Evolutionary conservation across 2,888 invertebrate genomes (phyloP).

Genomic region (Lumbricus terrestris): DNA sequence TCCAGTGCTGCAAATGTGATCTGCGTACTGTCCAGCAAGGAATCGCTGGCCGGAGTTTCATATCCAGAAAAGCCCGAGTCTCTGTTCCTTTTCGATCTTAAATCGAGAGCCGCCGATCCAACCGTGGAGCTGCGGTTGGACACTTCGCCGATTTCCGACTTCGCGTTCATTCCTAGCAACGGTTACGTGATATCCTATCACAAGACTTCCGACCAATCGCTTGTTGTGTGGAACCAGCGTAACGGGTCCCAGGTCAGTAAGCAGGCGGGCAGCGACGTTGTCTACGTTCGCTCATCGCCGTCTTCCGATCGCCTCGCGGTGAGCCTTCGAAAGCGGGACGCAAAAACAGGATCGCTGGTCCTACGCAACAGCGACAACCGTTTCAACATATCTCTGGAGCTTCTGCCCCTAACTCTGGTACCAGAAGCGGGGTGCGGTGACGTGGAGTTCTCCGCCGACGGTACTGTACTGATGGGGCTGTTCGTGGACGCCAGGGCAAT

Average conservation of each 20-base stretch:
- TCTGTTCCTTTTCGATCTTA: conserved; percentile 35
- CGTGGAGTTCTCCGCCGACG: conserved; percentile 37
- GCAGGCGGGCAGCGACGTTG: conserved; percentile 18
- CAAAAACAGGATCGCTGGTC: conserved; percentile 25
- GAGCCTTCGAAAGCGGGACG: conserved; percentile 21
- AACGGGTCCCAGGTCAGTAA: conserved; percentile 30
- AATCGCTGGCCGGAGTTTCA: conserved; percentile 33
- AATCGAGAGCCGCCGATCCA: conserved; percentile 11
- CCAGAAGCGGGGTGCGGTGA: conserved; percentile 28
- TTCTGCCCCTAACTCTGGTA: background rate
- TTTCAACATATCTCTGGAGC: conserved; percentile 21
- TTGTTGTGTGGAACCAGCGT: conserved; percentile 35
- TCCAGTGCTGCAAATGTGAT: too few species aligned
- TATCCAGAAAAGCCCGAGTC: conserved; percentile 29
- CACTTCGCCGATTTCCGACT: conserved; percentile 27
- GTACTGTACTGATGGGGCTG: conserved; percentile 39
- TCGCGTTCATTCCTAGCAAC: conserved; percentile 34
- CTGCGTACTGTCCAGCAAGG: conserved; percentile 31
- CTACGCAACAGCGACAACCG: conserved; percentile 35
- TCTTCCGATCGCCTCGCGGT: conserved; percentile 36
- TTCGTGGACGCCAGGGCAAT: conserved; percentile 21
- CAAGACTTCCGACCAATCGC: conserved; percentile 15
- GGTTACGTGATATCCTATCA: conserved; percentile 36
- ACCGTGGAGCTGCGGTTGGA: conserved; percentile 20
- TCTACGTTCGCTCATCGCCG: conserved; percentile 32